These are phyloP conservation scores for Drosophila bocqueti DNA, from an alignment of 1,140 invertebrate genomes.

Conservation along the genomic window DNA sequence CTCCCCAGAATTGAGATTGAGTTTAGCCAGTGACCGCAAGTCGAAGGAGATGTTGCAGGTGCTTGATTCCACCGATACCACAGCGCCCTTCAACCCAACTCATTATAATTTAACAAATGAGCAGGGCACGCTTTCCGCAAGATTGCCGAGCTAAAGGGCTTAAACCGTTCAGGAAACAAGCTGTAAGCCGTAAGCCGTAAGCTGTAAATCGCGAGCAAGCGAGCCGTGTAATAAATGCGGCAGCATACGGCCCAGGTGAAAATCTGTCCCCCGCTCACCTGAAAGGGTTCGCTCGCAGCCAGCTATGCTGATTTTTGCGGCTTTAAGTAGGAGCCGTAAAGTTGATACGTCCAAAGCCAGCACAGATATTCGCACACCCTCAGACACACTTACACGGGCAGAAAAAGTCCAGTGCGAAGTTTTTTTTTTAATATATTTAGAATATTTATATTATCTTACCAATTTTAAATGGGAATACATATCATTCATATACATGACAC, in stretches of 20 bases:
- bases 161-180: conserved; percentile 68
- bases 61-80: conserved; percentile 27
- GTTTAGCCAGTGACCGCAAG: conserved; percentile 29
- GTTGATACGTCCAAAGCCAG: conserved; percentile 39
- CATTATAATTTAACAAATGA: conserved; percentile 77
- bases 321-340: conserved; percentile 61
- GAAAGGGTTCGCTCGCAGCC: conserved; percentile 47
- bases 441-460: too few relatives aligned
- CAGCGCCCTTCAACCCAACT: conserved; percentile 5
- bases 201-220: conserved; percentile 49
- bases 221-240: conserved; percentile 65
- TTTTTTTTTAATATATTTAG: too few relatives aligned
- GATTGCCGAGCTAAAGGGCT: conserved; percentile 67
- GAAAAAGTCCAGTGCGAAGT: not conserved
- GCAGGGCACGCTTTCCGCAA: conserved; percentile 45
- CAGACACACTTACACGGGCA: not conserved
- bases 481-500: not conserved
- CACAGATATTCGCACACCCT: conserved; percentile 17
- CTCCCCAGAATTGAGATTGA: conserved; percentile 6
- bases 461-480: not conserved
- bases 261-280: conserved; percentile 13
- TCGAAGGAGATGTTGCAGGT: conserved; percentile 21
- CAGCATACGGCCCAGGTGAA: conserved; percentile 63
- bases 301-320: conserved; percentile 74
- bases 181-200: conserved; percentile 50